Evolutionary conservation across 2,113 vertebrate genomes (phyloP).

Genomic region (Nicator chloris): DNA sequence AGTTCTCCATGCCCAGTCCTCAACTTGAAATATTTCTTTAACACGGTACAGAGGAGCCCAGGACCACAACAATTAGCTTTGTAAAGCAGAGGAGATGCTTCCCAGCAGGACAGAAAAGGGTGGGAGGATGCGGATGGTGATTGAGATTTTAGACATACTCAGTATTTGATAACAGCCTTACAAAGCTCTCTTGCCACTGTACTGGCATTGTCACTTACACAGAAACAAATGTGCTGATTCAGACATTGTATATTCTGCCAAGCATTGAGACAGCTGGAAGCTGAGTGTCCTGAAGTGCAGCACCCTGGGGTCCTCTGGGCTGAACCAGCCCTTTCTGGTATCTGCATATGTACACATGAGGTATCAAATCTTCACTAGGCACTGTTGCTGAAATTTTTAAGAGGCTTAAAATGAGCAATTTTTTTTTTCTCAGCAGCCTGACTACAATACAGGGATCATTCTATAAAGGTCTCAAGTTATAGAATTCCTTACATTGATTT

Average conservation of each 20-base stretch:
- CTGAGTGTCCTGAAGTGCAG: background rate
- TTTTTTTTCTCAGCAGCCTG: background rate
- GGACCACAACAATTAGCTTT: background rate
- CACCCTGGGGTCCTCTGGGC: background rate
- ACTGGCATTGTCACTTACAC: background rate
- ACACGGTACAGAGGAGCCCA: rapidly evolving
- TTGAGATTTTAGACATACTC: background rate
- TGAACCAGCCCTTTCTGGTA: background rate
- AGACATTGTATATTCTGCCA: background rate
- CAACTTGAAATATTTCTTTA: background rate
- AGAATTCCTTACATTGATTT: background rate
- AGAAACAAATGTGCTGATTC: background rate
- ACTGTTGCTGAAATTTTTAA: background rate
- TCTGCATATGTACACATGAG: background rate
- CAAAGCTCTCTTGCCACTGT: background rate
- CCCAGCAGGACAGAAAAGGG: background rate
- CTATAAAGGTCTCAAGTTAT: background rate
- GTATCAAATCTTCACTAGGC: background rate
- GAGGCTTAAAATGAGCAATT: background rate
- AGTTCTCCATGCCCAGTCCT: background rate
- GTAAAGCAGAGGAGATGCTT: background rate
- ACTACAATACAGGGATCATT: background rate
- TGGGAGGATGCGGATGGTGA: rapidly evolving
- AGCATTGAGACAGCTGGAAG: background rate
- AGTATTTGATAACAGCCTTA: background rate